phyloP scores from a whole-genome alignment of 2,797 vertebrate genomes.

The Siniperca scherzeri region DNA sequence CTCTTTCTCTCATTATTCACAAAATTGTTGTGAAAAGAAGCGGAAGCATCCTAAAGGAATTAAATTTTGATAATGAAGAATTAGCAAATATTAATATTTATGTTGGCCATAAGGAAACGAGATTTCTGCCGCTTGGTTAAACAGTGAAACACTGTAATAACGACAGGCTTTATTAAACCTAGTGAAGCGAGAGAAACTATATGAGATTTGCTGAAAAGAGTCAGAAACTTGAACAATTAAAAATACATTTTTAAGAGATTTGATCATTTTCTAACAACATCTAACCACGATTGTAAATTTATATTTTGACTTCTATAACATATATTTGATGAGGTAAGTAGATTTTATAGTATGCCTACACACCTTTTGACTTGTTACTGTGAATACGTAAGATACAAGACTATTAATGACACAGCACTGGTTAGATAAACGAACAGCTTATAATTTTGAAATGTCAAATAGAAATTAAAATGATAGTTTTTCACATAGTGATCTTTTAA shows the following conservation, averaged over 20 bases:
- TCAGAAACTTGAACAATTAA: background rate
- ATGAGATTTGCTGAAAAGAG: conserved; percentile 6
- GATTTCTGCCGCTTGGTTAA: conserved; percentile 31
- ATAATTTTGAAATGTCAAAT: no score
- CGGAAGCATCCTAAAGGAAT: conserved; percentile 13
- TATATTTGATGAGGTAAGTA: background rate
- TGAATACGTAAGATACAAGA: no score
- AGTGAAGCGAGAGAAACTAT: background rate
- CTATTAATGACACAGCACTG: no score
- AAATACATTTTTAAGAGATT: background rate
- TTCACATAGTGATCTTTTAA: no score
- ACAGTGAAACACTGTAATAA: conserved; percentile 37
- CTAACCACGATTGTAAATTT: background rate
- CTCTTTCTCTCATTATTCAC: conserved; percentile 32
- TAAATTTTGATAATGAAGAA: background rate
- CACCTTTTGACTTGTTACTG: background rate
- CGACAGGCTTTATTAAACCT: conserved; percentile 34
- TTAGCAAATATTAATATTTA: conserved; percentile 34
- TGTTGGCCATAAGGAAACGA: conserved; percentile 22
- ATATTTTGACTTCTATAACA: background rate
- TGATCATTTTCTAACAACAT: background rate
- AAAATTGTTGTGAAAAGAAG: background rate
- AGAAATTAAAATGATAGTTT: no score
- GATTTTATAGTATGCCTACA: background rate
- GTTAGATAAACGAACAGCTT: no score